Base-by-base conservation (phyloP, 2,888 invertebrate species). In the Caenorhabditis sp. region DNA sequence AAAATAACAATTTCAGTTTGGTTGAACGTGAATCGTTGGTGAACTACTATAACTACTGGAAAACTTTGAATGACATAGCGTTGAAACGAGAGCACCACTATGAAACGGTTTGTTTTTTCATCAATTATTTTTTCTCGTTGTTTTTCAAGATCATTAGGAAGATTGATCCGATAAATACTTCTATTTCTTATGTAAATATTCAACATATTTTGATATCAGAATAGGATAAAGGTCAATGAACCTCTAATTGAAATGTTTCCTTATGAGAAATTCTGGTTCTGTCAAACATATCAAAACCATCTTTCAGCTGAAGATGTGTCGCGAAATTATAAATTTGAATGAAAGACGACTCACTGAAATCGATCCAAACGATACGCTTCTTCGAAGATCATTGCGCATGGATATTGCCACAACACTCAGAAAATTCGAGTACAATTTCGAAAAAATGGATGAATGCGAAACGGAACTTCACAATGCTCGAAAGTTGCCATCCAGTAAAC, bases 1-100 rank as follows among this genome's bases (percentile, higher is more conserved):
- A 10, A 17, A 20, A 58, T 58, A 38, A 8, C 10, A 26, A 36
- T 58, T 58, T 5, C 26, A 59, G 59, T 23, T 38, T 67, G 31
- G 27, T 59, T 12, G 72, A 72, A 25, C 20, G 72, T 5, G 58
- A 54, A 1, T 63, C 67, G 5, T 38, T 56, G 2, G 59, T 72
- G 4, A 61, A 53, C 10, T 72, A 72, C 21, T 72, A 57, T 26
- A 70, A 74, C 14, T 63, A 61, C 21, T 70, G 67, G 50, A 64
- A 63, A 53, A 23, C 57, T 1, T 17, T 53, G 10, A 58, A 63
- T 23, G 63, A 59, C 1, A 43, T 74, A 1, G 54, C 61, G 0
- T 0, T 52, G 5, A 64, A 60, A 8, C 59, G 70, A 7, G 63
- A 61, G 17, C 31, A 59, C 12, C 59, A 63, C 43, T 67, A 23